phyloP scores from a whole-genome alignment of 1,140 invertebrate species.

The Rhagoletis pomonella region DNA sequence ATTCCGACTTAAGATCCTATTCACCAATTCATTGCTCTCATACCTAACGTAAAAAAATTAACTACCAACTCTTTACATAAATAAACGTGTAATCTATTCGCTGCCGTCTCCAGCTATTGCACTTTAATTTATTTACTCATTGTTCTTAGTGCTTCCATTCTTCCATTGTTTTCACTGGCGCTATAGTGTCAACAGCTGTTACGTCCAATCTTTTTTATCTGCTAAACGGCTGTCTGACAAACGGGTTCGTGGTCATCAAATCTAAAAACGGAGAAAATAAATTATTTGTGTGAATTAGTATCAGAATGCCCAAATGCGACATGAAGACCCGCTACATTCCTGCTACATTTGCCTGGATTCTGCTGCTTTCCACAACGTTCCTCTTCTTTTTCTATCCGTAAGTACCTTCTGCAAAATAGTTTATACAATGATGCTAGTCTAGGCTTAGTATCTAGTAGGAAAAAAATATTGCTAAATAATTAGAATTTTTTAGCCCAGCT shows the following conservation, averaged over 20 bases:
- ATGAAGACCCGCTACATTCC: constrained; percentile 95
- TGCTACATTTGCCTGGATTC: constrained; percentile 95
- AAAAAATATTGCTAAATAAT: no score
- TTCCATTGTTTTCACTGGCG: not conserved
- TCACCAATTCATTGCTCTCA: not conserved
- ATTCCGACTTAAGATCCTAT: not conserved
- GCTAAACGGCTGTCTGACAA: not conserved
- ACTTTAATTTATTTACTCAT: not conserved
- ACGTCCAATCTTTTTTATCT: not conserved
- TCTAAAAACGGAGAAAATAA: not conserved
- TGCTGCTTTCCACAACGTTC: constrained; percentile 91
- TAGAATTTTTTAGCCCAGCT: no score
- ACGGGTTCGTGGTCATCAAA: not conserved
- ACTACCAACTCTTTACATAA: not conserved
- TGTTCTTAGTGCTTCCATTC: not conserved
- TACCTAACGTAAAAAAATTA: not conserved
- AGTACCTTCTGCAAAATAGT: constrained; percentile 76
- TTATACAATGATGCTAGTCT: no score
- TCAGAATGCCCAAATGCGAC: constrained; percentile 93
- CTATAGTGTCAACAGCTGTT: constrained; percentile 36
- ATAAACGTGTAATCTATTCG: not conserved
- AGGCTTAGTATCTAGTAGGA: no score
- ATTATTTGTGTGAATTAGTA: constrained; percentile 7
- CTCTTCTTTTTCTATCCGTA: constrained; percentile 98
- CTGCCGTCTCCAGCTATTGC: no score